These are phyloP conservation scores for Apocheima hispidaria DNA, from an alignment of 2,888 invertebrate genomes.

Conservation along the genomic window DNA sequence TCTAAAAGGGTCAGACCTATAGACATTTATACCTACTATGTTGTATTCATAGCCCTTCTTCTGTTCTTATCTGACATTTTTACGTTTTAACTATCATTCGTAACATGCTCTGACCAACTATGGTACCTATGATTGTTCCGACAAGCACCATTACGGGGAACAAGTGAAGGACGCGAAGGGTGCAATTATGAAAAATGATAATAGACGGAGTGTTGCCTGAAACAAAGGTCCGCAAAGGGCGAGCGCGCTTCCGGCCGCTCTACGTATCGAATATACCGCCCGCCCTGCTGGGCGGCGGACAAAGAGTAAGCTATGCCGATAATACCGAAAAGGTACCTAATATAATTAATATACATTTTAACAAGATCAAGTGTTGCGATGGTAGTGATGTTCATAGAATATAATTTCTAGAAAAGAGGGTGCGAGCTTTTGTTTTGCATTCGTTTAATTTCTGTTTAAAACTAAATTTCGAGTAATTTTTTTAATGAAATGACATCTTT, in stretches of 20 bases:
- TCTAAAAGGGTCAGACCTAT: slow-evolving; percentile 7
- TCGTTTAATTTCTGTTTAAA: too few relatives aligned
- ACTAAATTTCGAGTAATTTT: too few relatives aligned
- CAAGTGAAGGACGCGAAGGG: slow-evolving; percentile 40
- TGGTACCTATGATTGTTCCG: slow-evolving; percentile 23
- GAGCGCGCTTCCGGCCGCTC: slow-evolving; percentile 63
- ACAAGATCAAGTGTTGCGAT: neutral
- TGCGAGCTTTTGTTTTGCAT: too few relatives aligned
- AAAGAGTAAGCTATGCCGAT: slow-evolving; percentile 49
- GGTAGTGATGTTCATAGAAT: too few relatives aligned
- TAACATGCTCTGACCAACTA: slow-evolving; percentile 10
- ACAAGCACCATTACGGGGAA: slow-evolving; percentile 16
- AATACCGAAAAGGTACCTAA: neutral
- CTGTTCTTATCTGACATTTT: slow-evolving; percentile 14
- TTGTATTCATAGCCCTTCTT: slow-evolving; percentile 10
- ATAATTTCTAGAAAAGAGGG: too few relatives aligned
- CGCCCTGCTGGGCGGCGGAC: slow-evolving; percentile 47
- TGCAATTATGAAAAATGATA: slow-evolving; percentile 54
- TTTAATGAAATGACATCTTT: too few relatives aligned
- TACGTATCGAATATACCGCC: slow-evolving; percentile 39
- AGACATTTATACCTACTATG: neutral
- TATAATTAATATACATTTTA: neutral
- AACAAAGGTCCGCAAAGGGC: slow-evolving; percentile 81
- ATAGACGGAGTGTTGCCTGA: slow-evolving; percentile 60
- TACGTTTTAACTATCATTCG: slow-evolving; percentile 13